Evolutionary conservation across 1,140 invertebrate genomes (phyloP), one percentile per base, ranked within the genome.

Genomic region (Drosophila ambigua): DNA sequence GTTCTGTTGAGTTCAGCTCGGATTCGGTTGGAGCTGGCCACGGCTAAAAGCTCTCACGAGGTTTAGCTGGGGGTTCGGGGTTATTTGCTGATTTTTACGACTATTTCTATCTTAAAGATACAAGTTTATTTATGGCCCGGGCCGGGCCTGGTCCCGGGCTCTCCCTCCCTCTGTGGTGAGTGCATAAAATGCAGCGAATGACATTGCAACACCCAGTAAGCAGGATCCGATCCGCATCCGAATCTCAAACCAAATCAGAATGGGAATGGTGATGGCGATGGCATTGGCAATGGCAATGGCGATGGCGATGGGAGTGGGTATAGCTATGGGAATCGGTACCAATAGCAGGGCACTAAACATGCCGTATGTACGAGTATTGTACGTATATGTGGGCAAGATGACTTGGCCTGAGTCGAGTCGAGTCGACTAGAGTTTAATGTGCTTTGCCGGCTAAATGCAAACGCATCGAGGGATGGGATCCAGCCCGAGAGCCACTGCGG

Each of bases 81-180:
- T 84, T 78, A 84, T 84, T 84, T 79, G 80, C 77, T 73, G 80
- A 87, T 81, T 78, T 85, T 85, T 85, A 85, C 78, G 82, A 87
- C 82, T 85, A 67, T 68, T 87, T 82, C 78, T 82, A 85, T 85
- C 82, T 85, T 78, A 72, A 82, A 85, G 82, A 85, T 88, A 81
- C 82, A 87, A 78, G 78, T 87, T 87, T 85, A 85, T 85, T 85
- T 85, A 85, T 88, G 82, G 72, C 68, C 79, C 62, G 52, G 52
- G 77, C 79, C 62, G 52, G 52, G 77, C 80, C 48, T 69, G 79
- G 82, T 66, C 68, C 79, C 62, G 52, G 52, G 72, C 80, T 51
- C 74, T 82, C 82, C 82, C 35, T 39, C 35, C 35, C 35, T 82
- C 78, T 85, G 81, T 78, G 59, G 54, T 72, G 67, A 87, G 77